These are phyloP conservation scores for Hedychridium roseum DNA, from an alignment of 2,888 invertebrate genomes.

Conservation along the genomic window DNA sequence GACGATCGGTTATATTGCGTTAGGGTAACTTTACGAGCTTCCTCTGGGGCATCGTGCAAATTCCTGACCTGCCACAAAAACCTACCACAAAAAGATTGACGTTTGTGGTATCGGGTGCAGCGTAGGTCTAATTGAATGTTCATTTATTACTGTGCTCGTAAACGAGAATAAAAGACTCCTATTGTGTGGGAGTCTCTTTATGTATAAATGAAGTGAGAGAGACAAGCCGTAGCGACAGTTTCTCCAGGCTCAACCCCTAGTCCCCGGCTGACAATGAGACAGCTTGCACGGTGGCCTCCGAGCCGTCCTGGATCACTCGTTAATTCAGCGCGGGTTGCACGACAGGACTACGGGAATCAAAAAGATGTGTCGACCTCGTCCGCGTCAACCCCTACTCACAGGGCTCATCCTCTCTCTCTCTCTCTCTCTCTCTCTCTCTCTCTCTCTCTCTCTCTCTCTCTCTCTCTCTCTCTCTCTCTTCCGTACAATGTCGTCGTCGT, in stretches of 20 bases:
- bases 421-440: no score
- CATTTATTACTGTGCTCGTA: neutral
- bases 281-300: slow-evolving; percentile 1
- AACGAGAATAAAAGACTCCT: slow-evolving; percentile 5
- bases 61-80: no score
- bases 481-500: neutral
- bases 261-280: slow-evolving; percentile 12
- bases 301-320: slow-evolving; percentile 18
- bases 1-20: no score
- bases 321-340: slow-evolving; percentile 24
- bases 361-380: slow-evolving; percentile 18
- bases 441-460: slow-evolving; percentile 4
- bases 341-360: slow-evolving; percentile 11
- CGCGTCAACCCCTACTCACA: slow-evolving; percentile 17
- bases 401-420: no score
- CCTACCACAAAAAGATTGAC: no score
- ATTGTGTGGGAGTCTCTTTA: neutral
- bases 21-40: no score
- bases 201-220: no score
- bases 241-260: no score
- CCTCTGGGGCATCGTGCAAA: no score
- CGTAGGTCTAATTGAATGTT: slow-evolving; percentile 1
- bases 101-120: no score
- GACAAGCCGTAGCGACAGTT: no score
- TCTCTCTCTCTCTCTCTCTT: neutral